phyloP scores from a whole-genome alignment of 1,140 invertebrate genomes.

The Euura saliciscinereae region DNA sequence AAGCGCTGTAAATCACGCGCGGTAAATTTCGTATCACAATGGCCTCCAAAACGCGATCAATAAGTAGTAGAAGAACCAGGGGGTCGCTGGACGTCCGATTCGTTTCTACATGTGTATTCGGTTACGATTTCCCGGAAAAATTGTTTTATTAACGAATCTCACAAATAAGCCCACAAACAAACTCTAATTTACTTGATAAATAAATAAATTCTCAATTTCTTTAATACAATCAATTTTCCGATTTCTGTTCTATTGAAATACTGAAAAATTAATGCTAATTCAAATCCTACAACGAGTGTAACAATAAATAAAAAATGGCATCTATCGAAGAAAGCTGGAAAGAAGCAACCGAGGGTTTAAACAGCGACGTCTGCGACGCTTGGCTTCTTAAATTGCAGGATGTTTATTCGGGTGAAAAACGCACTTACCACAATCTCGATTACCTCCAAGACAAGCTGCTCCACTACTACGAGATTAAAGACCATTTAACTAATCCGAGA shows the following conservation, averaged over 20 bases:
- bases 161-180: too few relatives aligned
- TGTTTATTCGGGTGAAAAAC: slow-evolving; percentile 52
- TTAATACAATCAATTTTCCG: too few relatives aligned
- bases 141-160: too few relatives aligned
- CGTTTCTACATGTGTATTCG: neutral
- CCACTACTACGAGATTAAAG: slow-evolving; percentile 57
- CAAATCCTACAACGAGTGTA: too few relatives aligned
- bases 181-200: too few relatives aligned
- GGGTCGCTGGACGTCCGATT: neutral
- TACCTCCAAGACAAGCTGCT: slow-evolving; percentile 57
- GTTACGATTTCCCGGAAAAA: too few relatives aligned
- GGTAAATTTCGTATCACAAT: neutral
- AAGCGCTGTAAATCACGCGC: neutral
- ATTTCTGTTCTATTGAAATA: too few relatives aligned
- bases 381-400: slow-evolving; percentile 51
- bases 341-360: slow-evolving; percentile 47
- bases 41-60: neutral
- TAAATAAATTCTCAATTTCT: too few relatives aligned
- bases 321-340: slow-evolving; percentile 54
- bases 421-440: slow-evolving; percentile 59
- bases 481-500: slow-evolving; percentile 55
- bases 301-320: slow-evolving; percentile 37
- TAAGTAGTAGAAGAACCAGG: neutral
- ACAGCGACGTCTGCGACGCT: slow-evolving; percentile 39
- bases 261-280: too few relatives aligned